Evolutionary conservation across 2,113 vertebrate genomes (phyloP).

Genomic region (Rhineura floridana): DNA sequence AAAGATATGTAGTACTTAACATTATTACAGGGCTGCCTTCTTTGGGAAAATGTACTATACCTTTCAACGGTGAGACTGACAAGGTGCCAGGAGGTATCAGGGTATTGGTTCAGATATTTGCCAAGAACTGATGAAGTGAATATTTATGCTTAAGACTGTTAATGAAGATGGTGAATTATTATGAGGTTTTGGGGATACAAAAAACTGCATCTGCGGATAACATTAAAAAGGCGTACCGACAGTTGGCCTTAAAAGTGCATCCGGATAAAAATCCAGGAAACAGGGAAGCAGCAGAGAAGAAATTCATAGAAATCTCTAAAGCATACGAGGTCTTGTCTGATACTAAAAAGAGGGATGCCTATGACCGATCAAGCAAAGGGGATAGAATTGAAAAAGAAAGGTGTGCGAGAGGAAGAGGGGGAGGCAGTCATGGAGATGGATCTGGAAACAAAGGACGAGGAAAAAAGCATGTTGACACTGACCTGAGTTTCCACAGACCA

Average conservation of each 20-base stretch:
- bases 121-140: not conserved
- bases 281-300: slow-evolving; percentile 77
- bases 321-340: slow-evolving; percentile 83
- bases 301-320: slow-evolving; percentile 82
- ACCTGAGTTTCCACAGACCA: slow-evolving; percentile 18
- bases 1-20: accelerated
- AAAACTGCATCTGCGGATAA: slow-evolving; percentile 72
- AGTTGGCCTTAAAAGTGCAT: slow-evolving; percentile 79
- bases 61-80: not conserved
- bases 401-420: not conserved
- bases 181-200: slow-evolving; percentile 75
- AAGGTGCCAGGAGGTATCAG: not conserved
- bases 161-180: slow-evolving; percentile 78
- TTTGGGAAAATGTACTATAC: slow-evolving; percentile 11
- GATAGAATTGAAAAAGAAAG: slow-evolving; percentile 24
- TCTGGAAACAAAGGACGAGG: not conserved
- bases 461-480: not conserved
- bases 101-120: slow-evolving; percentile 1
- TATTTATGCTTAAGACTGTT: slow-evolving; percentile 21
- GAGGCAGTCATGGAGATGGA: slow-evolving; percentile 2
- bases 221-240: slow-evolving; percentile 81
- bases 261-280: slow-evolving; percentile 84
- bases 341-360: slow-evolving; percentile 36
- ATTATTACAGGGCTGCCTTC: slow-evolving; percentile 5
- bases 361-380: slow-evolving; percentile 33